A percentile compares a stretch with the other conserved stretches of the same genome.
These are phyloP conservation scores for Bombus superbus DNA, from an alignment of 1,140 invertebrate species.

Conservation along the genomic window DNA sequence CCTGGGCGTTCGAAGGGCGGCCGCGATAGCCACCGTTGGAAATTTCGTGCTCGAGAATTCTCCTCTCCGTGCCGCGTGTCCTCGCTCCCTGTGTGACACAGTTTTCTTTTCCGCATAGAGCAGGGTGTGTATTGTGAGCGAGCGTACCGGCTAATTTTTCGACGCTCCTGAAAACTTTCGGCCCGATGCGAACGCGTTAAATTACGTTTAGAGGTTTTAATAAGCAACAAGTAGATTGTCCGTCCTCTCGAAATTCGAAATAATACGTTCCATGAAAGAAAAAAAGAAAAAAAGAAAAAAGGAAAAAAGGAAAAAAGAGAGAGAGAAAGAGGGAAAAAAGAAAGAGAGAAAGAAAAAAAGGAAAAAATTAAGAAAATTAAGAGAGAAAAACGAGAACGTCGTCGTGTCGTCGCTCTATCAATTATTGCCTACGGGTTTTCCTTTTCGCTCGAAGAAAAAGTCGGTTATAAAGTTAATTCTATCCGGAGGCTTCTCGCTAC, in stretches of 20 bases:
- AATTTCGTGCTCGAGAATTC: slow-evolving; percentile 8
- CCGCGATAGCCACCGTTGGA: slow-evolving; percentile 16
- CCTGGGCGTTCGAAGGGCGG: slow-evolving; percentile 9
- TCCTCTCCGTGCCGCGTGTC: too few species aligned
- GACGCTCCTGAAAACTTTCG: not conserved
- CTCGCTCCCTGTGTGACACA: not conserved
- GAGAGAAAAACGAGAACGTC: too few species aligned
- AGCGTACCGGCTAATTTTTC: not conserved
- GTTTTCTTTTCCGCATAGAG: not conserved
- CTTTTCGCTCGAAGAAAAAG: not conserved
- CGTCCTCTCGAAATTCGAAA: not conserved
- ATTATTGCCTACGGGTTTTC: not conserved
- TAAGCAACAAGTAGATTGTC: not conserved
- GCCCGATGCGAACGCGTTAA: not conserved
- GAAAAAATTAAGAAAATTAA: not conserved
- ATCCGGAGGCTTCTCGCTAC: not conserved
- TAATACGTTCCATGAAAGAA: too few species aligned
- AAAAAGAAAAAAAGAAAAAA: rapidly evolving
- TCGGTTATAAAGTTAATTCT: slow-evolving; percentile 9
- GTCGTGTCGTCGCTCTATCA: not conserved
- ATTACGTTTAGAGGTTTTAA: not conserved
- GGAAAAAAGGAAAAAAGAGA: too few species aligned
- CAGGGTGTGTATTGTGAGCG: too few species aligned
- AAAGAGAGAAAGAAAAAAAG: too few species aligned
- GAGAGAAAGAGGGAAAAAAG: too few species aligned